These are phyloP conservation scores for Oreortyx pictus DNA, from an alignment of 2,797 vertebrate genomes.

Conservation along the genomic window DNA sequence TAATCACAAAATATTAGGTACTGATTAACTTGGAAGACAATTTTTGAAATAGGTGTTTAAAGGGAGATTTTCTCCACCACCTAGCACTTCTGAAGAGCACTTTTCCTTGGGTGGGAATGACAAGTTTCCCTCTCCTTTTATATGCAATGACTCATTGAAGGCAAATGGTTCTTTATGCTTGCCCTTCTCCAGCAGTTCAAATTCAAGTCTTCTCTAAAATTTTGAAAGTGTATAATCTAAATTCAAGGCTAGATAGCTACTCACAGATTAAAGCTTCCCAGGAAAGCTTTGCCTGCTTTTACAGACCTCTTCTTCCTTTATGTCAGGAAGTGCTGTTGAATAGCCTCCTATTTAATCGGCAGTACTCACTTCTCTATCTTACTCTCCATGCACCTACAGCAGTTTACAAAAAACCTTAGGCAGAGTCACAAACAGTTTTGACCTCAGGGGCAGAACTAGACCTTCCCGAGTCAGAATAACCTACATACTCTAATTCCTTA, in stretches of 20 bases:
- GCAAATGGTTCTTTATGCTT: neutral
- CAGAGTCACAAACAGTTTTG: neutral
- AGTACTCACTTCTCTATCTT: neutral
- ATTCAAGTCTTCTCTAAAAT: neutral
- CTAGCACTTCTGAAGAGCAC: neutral
- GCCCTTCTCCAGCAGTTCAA: neutral
- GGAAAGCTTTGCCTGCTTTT: neutral
- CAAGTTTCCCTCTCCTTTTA: neutral
- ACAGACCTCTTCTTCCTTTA: neutral
- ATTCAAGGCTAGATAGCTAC: neutral
- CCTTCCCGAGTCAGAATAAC: neutral
- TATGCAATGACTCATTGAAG: fast-evolving
- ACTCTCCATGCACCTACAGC: neutral
- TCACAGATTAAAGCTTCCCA: neutral
- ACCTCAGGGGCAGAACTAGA: neutral
- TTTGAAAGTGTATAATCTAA: neutral
- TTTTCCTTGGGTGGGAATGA: neutral
- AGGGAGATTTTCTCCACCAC: neutral
- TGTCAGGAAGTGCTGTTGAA: neutral
- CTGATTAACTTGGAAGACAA: neutral
- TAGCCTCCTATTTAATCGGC: neutral
- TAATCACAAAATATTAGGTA: neutral
- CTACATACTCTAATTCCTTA: neutral
- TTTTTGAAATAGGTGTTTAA: neutral
- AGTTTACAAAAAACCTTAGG: neutral